Conservation (phyloP, 2,888 invertebrate genomes). For the Mythimna loreyi region DNA sequence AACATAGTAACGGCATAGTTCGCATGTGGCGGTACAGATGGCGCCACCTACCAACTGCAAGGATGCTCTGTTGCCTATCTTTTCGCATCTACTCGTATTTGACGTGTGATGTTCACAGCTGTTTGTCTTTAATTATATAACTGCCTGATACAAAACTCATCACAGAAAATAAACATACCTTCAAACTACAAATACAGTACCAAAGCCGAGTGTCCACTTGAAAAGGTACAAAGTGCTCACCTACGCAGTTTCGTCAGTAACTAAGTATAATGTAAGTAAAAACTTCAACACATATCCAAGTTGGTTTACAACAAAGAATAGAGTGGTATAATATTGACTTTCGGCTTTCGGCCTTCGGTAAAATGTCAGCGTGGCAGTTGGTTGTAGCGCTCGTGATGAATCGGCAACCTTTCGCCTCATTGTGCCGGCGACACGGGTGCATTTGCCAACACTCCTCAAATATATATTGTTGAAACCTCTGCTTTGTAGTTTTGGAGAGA, state of each 20-base stretch:
- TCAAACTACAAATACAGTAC: conserved; percentile 5
- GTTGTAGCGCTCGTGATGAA: conserved; percentile 46
- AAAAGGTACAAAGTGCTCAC: conserved; percentile 11
- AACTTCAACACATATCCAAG: conserved; percentile 28
- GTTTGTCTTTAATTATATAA: background rate
- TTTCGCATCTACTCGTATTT: too few species aligned
- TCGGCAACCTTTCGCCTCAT: conserved; percentile 51
- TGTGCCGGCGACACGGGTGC: conserved; percentile 38
- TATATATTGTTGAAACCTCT: conserved; percentile 26
- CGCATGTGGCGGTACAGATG: too few species aligned
- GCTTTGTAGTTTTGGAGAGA: conserved; percentile 11
- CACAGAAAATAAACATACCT: background rate
- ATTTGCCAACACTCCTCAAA: conserved; percentile 39
- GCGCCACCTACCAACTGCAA: too few species aligned
- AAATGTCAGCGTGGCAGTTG: conserved; percentile 49
- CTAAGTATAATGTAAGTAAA: conserved; percentile 28
- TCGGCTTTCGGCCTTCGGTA: conserved; percentile 33
- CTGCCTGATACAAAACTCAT: background rate
- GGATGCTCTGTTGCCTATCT: too few species aligned
- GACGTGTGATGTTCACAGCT: background rate
- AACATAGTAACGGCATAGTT: too few species aligned
- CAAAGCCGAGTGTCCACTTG: conserved; percentile 9
- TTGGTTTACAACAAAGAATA: conserved; percentile 20
- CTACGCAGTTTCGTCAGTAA: background rate
- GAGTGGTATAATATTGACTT: conserved; percentile 47